Base-by-base conservation (phyloP, 2,888 invertebrate species). In the Heliconius cydno region DNA sequence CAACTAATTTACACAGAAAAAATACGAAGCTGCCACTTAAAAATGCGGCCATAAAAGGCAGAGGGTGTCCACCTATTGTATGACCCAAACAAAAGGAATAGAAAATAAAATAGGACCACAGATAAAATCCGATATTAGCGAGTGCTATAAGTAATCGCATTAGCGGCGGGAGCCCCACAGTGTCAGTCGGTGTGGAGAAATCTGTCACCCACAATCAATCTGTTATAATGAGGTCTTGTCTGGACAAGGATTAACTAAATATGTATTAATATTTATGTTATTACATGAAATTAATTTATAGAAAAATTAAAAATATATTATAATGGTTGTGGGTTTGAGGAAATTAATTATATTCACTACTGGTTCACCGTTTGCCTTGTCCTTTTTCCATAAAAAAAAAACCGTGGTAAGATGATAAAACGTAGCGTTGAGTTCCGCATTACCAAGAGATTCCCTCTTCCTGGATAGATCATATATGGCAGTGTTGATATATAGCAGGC, bases 101-200 rank as follows among this genome's bases (percentile, higher is more conserved):
- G 73, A 60, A 60, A 60, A 60, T 60, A 73, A 73, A 57, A 73
- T 52, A 60, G 70, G 28, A 25, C 60, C 60, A 57, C 60, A 60
- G 73, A 73, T 73, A 73, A 73, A 73, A 73, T 60, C 73, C 60
- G 34, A 60, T 73, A 60, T 73, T 60, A 73, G 34, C n/a, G 34
- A 38, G 73, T n/a, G 73, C 38, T 38, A 57, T 73, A 73, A 73
- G 19, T 73, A 73, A 73, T 60, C 73, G 34, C 38, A 73, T 73
- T 73, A 73, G 13, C 72, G 22, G 12, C n/a, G n/a, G 12, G 72
- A 30, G 5, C 41, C 60, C 60, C 72, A 19, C 52, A 60, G 25
- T 60, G 73, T 34, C 25, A 19, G 60, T 30, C 65, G 65, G 28
- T 1, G 65, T 38, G 13, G 60, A 73, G 60, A 57, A 72, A 57